Conservation (phyloP, 1,140 invertebrate species). For the Rhagoletis pomonella region DNA sequence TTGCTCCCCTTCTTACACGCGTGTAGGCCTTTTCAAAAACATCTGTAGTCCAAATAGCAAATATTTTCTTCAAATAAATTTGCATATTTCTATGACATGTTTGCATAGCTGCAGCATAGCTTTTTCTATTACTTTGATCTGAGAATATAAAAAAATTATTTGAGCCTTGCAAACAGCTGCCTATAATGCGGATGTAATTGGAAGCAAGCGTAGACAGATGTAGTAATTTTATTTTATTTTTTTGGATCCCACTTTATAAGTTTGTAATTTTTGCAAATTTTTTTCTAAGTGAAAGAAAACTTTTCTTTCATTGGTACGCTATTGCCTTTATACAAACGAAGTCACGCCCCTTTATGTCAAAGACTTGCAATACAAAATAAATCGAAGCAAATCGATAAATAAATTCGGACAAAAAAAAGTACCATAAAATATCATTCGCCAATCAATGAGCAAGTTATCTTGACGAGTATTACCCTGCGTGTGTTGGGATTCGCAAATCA, state of each 20-base stretch:
- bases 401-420: too few species aligned
- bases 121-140: background rate
- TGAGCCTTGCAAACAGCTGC: background rate
- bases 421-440: background rate
- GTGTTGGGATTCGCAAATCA: background rate
- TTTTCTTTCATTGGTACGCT: background rate
- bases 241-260: background rate
- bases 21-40: background rate
- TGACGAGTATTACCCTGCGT: background rate
- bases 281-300: background rate
- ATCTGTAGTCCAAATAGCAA: background rate
- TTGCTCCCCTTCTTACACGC: background rate
- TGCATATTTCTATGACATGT: background rate
- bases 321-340: background rate
- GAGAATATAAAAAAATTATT: background rate
- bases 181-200: background rate
- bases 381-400: background rate
- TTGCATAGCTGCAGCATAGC: constrained; percentile 26
- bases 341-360: background rate
- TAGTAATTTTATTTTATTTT: background rate
- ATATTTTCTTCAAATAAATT: background rate
- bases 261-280: background rate
- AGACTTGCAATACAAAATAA: background rate
- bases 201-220: background rate
- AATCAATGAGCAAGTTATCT: background rate